Evolutionary conservation across 1,140 invertebrate genomes (phyloP), one percentile per base, ranked within the genome.

Genomic region (Anastrepha obliqua): DNA sequence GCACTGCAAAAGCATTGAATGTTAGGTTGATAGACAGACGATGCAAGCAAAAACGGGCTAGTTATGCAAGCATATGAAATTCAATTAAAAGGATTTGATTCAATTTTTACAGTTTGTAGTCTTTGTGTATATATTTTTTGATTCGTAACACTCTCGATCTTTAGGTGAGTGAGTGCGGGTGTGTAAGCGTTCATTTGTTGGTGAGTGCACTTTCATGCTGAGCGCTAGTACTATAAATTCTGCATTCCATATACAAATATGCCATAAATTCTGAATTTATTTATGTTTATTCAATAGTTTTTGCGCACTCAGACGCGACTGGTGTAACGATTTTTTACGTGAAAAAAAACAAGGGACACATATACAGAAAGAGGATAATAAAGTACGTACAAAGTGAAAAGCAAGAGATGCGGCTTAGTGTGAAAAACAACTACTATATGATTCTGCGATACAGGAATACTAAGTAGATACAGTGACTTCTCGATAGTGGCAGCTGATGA

Each of bases 41-140:
- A 3, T 70, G 39, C 20, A 17, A 47, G 29, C 39, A 51, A 20
- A 20, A 9, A 55, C 13, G 47, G 60, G 11, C 60, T 62, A 44
- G 74, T 9, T 81, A 62, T 62, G 74, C 47, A 17, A 29, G 74
- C 74, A 81, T 81, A 81, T 81, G 74, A 81, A 81, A 81, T 81
- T 81, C 74, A 81, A 81, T 81, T 81, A 81, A 81, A 81, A 81
- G n/a, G 74, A 81, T 81, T 81, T 81, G 74, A 81, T 81, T 55
- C 15, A 81, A 81, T 81, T 81, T 81, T 81, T 81, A 44, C 47
- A 81, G 74, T 81, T 81, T 20, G 44, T 55, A 55, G 20, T 51
- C 47, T 81, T 44, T 74, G 39, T 39, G 15, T 74, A 6, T 15
- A 55, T 55, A 55, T 1, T 4, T 62, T 62, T 62, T 62, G 4